Evolutionary conservation across 1,140 invertebrate species (phyloP).

Genomic region (Drosophila lacertosa): DNA sequence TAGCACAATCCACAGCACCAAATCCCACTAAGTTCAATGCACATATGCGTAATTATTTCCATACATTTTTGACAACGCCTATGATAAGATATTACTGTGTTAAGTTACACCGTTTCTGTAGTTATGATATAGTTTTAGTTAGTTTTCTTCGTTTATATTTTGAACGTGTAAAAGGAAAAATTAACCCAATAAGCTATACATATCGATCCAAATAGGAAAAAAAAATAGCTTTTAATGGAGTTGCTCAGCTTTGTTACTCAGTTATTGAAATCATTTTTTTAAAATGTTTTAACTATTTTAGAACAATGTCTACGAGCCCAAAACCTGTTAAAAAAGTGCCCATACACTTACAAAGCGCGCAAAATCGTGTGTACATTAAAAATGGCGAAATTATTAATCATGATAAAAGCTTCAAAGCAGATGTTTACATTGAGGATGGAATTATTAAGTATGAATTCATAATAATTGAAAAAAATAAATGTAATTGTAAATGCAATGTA

Average conservation of each 20-base stretch:
- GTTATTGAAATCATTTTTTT: too few relatives aligned
- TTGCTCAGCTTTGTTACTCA: too few relatives aligned
- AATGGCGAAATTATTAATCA: constrained; percentile 98
- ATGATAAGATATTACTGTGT: background rate
- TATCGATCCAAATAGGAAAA: too few relatives aligned
- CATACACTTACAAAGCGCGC: constrained; percentile 96
- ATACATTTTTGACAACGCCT: constrained; percentile 9
- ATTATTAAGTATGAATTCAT: constrained; percentile 68
- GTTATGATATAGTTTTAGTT: too few relatives aligned
- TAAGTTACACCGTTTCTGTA: too few relatives aligned
- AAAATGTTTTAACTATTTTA: background rate
- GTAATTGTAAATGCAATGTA: background rate
- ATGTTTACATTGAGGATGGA: constrained; percentile 85
- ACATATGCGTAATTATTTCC: constrained; percentile 27
- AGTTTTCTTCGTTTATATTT: too few relatives aligned
- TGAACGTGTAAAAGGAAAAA: too few relatives aligned
- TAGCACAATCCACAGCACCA: constrained; percentile 8
- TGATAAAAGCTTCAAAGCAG: constrained; percentile 93
- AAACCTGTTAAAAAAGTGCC: constrained; percentile 95
- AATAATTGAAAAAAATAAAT: background rate
- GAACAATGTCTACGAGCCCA: constrained; percentile 77
- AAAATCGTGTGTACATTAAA: constrained; percentile 96
- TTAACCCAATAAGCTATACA: too few relatives aligned
- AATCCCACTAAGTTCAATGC: constrained; percentile 35
- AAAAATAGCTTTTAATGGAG: too few relatives aligned